These are phyloP conservation scores for Saccopteryx bilineata DNA, from an alignment of 2,113 vertebrate genomes.

Conservation along the genomic window DNA sequence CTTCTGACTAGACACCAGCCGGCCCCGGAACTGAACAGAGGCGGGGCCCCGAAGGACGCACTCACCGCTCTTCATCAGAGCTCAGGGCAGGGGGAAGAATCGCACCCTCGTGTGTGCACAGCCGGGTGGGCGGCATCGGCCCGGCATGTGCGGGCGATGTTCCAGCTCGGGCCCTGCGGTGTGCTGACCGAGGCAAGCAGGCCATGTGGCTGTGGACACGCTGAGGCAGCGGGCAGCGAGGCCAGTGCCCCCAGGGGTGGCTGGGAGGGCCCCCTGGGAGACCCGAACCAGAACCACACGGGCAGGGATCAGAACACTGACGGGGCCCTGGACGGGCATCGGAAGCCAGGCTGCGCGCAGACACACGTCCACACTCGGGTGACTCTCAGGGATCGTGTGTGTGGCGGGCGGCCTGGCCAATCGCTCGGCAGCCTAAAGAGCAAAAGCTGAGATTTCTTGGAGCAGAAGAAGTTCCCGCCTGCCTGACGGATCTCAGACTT, in stretches of 20 bases:
- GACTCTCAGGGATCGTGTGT: accelerated
- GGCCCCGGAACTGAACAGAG: not conserved
- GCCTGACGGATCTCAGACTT: not conserved
- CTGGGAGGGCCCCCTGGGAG: not conserved
- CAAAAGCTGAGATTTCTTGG: not conserved
- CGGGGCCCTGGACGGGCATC: accelerated
- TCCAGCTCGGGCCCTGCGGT: not conserved
- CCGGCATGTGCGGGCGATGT: not conserved
- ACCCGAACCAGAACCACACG: accelerated
- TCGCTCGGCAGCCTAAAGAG: too few species aligned
- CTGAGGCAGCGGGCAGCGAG: not conserved
- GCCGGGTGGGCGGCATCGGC: not conserved
- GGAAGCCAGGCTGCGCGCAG: not conserved
- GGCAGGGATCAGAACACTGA: not conserved
- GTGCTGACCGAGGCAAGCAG: accelerated
- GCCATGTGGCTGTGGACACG: accelerated
- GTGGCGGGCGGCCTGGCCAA: accelerated
- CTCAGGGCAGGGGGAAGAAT: accelerated
- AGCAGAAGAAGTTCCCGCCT: not conserved
- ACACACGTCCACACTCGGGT: too few species aligned
- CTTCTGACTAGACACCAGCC: not conserved
- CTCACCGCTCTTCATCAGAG: too few species aligned
- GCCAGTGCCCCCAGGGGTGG: not conserved
- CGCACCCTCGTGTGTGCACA: accelerated
- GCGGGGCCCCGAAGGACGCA: not conserved